Base-by-base conservation (phyloP, 1,140 invertebrate species). In the Ostrea edulis region DNA sequence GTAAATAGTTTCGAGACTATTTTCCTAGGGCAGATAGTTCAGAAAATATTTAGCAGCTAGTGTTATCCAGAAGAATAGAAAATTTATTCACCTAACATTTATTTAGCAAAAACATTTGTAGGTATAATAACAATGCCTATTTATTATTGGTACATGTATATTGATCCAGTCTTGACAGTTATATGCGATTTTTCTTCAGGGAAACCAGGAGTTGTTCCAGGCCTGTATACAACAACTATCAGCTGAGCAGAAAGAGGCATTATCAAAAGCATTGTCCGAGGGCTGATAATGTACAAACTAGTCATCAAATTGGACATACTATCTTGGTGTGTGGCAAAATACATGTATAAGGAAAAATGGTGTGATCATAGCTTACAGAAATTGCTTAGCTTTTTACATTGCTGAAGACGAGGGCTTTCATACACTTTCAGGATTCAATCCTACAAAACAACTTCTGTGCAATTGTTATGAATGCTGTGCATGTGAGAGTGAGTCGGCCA, bases 141-240 rank as follows among this genome's bases (percentile, higher is more conserved):
- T n/a, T n/a, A n/a, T n/a, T n/a, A n/a, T n/a, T n/a, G n/a, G n/a
- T 44, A 44, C 35, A 44, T 44, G 5, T 44, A 44, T 44, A 44
- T 44, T 44, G 35, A 44, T 44, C 35, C 35, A 44, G 35, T 5
- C 5, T 44, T 44, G 5, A 44, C 35, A 44, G 35, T 44, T 44
- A 44, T 44, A 44, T 44, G 35, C 5, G 35, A 44, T 44, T 92
- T 94, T 88, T 87, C 95, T 96, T 87, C 94, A 97, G 96, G 96
- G 95, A 82, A 98, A 98, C 95, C 96, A 96, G 82, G 96, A 97
- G 84, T 95, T 98, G 90, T 98, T 98, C 95, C 97, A 98, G 94
- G 97, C 96, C 9, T 98, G 97, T 92, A 95, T 98, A 88, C 96
- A 96, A 91, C 96, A 96, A 89, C 95, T 99, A 90, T 96, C 96